Percentiles rank a stretch among this genome's conserved stretches.
Evolutionary conservation across 2,113 vertebrate genomes (phyloP).

Genomic region (Dicerorhinus sumatrensis): DNA sequence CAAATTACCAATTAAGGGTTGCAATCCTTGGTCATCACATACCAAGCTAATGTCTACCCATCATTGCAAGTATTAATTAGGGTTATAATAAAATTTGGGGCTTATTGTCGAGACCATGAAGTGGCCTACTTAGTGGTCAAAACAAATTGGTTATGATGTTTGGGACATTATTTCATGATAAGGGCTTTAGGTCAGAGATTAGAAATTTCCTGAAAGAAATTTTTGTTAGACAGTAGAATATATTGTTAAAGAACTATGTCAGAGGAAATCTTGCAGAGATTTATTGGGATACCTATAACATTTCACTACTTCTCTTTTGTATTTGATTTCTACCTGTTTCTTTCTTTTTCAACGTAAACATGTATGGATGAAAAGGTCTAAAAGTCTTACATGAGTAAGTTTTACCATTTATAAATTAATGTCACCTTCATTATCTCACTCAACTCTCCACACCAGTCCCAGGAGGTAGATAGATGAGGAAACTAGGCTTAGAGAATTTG

Average conservation of each 20-base stretch:
- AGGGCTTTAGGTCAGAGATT: neutral
- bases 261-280: neutral
- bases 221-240: neutral
- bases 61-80: neutral
- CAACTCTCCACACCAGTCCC: neutral
- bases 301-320: neutral
- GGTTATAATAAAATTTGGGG: neutral
- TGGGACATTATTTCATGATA: neutral
- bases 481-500: neutral
- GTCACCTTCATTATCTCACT: neutral
- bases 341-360: neutral
- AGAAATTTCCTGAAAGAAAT: slow-evolving; percentile 12
- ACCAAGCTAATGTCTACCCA: neutral
- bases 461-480: neutral
- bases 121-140: neutral
- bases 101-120: neutral
- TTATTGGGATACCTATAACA: neutral
- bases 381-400: neutral
- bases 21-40: neutral
- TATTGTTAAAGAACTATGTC: neutral
- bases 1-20: neutral
- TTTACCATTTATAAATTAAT: neutral
- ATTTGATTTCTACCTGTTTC: neutral
- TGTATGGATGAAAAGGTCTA: neutral
- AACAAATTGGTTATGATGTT: neutral